phyloP scores from a whole-genome alignment of 1,140 invertebrate species.

The Habropoda laboriosa region DNA sequence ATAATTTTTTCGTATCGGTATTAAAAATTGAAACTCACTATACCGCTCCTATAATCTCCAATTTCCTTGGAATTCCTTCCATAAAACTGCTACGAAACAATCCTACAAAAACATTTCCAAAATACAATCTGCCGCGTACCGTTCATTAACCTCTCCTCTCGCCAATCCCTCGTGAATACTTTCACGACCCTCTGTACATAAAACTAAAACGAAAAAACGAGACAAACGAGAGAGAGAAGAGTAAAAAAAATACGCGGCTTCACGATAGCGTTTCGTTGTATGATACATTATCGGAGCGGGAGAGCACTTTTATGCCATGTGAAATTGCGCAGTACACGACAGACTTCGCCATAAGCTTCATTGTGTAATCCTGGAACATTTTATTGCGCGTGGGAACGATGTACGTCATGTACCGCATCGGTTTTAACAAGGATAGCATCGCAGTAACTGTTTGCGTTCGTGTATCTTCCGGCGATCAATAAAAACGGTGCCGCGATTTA shows the following conservation, averaged over 20 bases:
- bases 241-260: neutral
- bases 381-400: conserved; percentile 65
- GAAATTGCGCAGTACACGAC: conserved; percentile 56
- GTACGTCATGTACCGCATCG: conserved; percentile 63
- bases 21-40: too few relatives aligned
- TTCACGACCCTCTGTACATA: too few relatives aligned
- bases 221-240: neutral
- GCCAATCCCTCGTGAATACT: neutral
- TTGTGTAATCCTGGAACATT: conserved; percentile 64
- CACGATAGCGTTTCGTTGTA: conserved; percentile 17
- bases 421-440: conserved; percentile 53
- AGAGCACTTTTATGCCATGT: conserved; percentile 1
- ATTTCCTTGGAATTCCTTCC: too few relatives aligned
- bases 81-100: too few relatives aligned
- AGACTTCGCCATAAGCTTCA: conserved; percentile 56
- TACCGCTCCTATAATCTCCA: too few relatives aligned
- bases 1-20: too few relatives aligned
- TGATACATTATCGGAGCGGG: conserved; percentile 33
- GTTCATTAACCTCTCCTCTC: neutral
- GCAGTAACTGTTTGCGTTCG: conserved; percentile 24
- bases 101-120: neutral
- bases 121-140: too few relatives aligned
- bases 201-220: neutral
- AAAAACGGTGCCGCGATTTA: conserved; percentile 39
- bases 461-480: conserved; percentile 38